A percentile compares a stretch with the other conserved stretches of the same genome.
phyloP scores from a whole-genome alignment of 2,797 vertebrate species.

The Zalophus californianus region DNA sequence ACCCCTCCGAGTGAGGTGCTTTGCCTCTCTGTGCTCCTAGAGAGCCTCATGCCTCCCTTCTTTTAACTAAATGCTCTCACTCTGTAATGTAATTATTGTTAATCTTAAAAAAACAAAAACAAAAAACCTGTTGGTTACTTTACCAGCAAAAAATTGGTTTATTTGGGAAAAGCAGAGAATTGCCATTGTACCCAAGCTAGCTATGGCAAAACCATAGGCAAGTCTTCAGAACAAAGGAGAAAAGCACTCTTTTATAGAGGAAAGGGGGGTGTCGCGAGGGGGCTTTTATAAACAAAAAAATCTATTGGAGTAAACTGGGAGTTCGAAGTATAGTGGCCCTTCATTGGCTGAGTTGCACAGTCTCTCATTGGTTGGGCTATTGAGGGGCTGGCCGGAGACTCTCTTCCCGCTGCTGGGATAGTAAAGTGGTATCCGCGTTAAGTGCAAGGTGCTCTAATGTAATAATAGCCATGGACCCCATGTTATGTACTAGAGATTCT shows the following conservation, averaged over 20 bases:
- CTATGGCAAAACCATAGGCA: neutral
- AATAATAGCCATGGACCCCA: neutral
- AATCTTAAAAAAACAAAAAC: neutral
- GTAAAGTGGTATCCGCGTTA: neutral
- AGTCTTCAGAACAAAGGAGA: neutral
- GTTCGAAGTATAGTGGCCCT: neutral
- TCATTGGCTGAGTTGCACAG: neutral
- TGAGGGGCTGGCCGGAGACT: neutral
- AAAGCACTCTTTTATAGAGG: neutral
- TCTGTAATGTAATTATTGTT: neutral
- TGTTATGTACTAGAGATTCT: neutral
- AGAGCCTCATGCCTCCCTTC: neutral
- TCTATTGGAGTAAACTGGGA: neutral
- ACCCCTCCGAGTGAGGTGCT: neutral
- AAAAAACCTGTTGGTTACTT: neutral
- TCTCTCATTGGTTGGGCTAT: neutral
- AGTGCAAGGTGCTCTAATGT: neutral
- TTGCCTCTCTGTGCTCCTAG: neutral
- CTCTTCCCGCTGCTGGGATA: neutral
- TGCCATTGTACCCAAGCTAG: neutral
- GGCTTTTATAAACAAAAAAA: neutral
- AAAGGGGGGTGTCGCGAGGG: neutral
- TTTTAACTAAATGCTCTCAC: neutral
- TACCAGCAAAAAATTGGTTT: neutral
- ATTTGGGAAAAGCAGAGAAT: neutral